A percentile compares a stretch with the other conserved stretches of the same genome.
Evolutionary conservation across 2,888 invertebrate species (phyloP).

Genomic region (Drosophila eohydei): DNA sequence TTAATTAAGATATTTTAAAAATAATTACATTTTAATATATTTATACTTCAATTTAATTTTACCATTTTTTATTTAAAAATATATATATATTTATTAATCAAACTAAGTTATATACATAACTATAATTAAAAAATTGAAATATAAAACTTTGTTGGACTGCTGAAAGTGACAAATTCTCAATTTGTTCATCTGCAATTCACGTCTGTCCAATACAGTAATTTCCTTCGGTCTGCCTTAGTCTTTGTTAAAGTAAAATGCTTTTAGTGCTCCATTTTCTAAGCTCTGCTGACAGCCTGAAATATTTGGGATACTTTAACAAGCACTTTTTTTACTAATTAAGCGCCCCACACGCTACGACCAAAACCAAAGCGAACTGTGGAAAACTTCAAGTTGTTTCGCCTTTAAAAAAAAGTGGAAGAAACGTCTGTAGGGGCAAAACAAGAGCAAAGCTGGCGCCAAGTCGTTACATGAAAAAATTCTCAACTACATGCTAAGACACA

Average conservation of each 20-base stretch:
- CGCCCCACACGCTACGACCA: constrained; percentile 47
- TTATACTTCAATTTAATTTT: too few relatives aligned
- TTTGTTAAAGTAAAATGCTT: constrained; percentile 9
- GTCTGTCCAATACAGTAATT: background rate
- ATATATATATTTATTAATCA: too few relatives aligned
- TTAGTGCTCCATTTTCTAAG: constrained; percentile 29
- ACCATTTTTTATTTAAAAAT: too few relatives aligned
- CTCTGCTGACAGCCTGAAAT: constrained; percentile 59
- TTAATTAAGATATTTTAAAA: too few relatives aligned
- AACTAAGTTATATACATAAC: too few relatives aligned
- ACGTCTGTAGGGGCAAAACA: constrained; percentile 31
- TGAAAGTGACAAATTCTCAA: background rate
- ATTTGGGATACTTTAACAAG: constrained; percentile 53
- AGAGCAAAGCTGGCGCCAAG: constrained; percentile 68
- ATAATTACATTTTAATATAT: too few relatives aligned
- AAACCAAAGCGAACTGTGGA: constrained; percentile 36
- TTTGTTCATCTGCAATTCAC: background rate
- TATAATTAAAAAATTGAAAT: too few relatives aligned
- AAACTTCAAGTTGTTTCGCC: constrained; percentile 49
- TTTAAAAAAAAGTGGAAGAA: constrained; percentile 41
- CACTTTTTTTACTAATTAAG: constrained; percentile 63
- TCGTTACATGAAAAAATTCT: constrained; percentile 68
- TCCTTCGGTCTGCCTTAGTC: background rate
- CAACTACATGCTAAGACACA: constrained; percentile 61
- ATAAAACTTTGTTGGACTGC: too few relatives aligned